These are phyloP conservation scores for Danio jaintianensis DNA, from an alignment of 2,797 vertebrate species.

Conservation along the genomic window DNA sequence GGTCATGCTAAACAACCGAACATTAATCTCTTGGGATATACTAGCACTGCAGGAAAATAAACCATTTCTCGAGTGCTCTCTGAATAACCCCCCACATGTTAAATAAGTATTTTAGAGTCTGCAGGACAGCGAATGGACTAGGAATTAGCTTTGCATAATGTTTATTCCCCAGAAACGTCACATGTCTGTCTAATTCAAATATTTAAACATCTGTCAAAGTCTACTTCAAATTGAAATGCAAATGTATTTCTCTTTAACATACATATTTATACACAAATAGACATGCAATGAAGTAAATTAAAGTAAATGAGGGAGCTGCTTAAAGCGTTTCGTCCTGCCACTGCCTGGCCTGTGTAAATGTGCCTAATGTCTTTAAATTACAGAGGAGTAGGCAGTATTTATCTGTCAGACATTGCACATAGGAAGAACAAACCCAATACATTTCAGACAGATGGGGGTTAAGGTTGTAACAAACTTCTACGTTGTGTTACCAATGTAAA, in stretches of 20 bases:
- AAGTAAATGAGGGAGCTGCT: conserved; percentile 7
- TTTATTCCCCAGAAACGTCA: conserved; percentile 1
- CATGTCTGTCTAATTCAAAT: conserved; percentile 5
- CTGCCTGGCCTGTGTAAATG: background rate
- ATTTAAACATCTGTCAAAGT: background rate
- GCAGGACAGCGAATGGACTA: background rate
- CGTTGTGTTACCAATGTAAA: conserved; percentile 32
- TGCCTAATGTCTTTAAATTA: conserved; percentile 32
- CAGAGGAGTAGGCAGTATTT: conserved; percentile 16
- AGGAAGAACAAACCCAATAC: background rate
- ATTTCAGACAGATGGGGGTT: conserved; percentile 27
- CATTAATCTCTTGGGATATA: conserved; percentile 9
- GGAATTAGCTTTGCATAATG: background rate
- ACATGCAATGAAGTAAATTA: background rate
- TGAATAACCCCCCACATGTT: background rate
- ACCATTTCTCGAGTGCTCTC: background rate
- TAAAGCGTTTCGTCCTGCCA: background rate
- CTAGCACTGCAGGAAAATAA: conserved; percentile 23
- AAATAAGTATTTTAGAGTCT: background rate
- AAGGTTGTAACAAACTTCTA: background rate
- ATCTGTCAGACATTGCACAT: conserved; percentile 36
- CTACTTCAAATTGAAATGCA: background rate
- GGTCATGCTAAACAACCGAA: conserved; percentile 17
- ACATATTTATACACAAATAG: background rate
- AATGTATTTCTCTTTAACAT: background rate